These are phyloP conservation scores for Oedothorax gibbosus DNA, from an alignment of 1,140 invertebrate genomes.

Conservation along the genomic window DNA sequence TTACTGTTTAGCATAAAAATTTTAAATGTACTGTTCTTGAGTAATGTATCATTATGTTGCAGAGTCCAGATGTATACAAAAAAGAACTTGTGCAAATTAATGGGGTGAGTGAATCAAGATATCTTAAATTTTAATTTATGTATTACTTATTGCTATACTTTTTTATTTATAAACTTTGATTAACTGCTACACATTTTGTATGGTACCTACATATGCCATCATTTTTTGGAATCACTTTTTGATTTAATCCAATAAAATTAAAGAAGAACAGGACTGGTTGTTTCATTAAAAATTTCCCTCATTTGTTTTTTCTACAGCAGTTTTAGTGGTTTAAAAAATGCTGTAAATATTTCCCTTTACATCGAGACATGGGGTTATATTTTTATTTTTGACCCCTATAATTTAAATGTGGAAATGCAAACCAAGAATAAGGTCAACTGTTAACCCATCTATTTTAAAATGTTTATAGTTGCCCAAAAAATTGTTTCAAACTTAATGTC, in stretches of 20 bases:
- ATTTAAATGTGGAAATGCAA: no score
- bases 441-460: no score
- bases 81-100: constrained; percentile 43
- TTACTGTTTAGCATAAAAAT: background rate
- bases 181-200: background rate
- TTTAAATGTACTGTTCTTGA: background rate
- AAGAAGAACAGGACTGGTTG: background rate
- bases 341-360: no score
- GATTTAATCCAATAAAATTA: background rate
- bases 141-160: background rate
- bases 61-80: constrained; percentile 52
- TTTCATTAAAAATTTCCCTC: background rate
- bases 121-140: background rate
- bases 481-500: no score
- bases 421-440: no score
- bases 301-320: background rate
- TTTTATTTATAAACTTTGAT: background rate
- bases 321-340: no score
- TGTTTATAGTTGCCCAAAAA: no score
- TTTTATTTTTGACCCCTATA: no score
- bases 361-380: no score
- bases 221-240: background rate
- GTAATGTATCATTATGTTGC: constrained; percentile 4
- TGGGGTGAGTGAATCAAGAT: constrained; percentile 17
- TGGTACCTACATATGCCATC: background rate